Conservation (phyloP, 2,888 invertebrate genomes). For the Hyposoter dolosus region DNA sequence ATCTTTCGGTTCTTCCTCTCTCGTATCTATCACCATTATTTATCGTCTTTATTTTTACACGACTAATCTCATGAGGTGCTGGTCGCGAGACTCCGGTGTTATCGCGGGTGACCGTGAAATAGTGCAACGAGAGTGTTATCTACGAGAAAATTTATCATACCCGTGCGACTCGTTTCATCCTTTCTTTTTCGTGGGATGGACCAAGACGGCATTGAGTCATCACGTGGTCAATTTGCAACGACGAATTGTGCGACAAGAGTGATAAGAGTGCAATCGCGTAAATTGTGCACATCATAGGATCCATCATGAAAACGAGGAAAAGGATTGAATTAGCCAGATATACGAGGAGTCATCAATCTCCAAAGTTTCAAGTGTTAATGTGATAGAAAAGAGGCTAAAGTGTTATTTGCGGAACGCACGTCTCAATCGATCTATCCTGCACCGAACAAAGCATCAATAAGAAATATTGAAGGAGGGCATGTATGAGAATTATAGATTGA, state of each 20-base stretch:
- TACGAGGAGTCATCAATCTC: neutral
- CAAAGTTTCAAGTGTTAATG: conserved; percentile 49
- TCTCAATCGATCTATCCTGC: neutral
- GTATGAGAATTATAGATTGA: conserved; percentile 40
- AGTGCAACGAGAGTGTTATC: conserved; percentile 50
- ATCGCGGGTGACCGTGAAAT: conserved; percentile 42
- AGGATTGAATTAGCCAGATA: conserved; percentile 47
- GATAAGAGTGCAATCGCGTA: neutral
- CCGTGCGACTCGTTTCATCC: no score
- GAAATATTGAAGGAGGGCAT: conserved; percentile 44
- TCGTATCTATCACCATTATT: neutral
- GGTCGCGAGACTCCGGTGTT: conserved; percentile 5
- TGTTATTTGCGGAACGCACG: no score
- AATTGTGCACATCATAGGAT: conserved; percentile 32
- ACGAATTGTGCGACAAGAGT: conserved; percentile 14
- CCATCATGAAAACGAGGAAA: conserved; percentile 57
- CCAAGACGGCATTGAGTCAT: neutral
- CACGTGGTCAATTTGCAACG: neutral
- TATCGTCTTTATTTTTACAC: neutral
- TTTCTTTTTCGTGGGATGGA: conserved; percentile 30
- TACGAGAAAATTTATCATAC: conserved; percentile 18
- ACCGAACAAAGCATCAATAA: neutral
- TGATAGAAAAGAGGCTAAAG: conserved; percentile 29
- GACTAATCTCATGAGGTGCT: neutral
- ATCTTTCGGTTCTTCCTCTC: conserved; percentile 3